phyloP scores from a whole-genome alignment of 2,113 vertebrate species.

The Alouatta palliata region DNA sequence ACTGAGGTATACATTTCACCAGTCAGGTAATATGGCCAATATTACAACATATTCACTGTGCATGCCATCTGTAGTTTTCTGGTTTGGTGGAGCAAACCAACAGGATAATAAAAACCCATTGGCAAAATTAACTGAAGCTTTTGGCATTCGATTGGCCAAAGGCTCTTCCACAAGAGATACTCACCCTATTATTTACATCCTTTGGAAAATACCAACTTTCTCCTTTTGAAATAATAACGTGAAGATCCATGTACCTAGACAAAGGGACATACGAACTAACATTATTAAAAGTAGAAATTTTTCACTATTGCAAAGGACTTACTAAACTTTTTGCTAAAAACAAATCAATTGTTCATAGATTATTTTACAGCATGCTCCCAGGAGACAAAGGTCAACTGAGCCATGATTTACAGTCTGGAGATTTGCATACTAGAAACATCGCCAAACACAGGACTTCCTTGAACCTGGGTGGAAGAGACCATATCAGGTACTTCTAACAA shows the following conservation, averaged over 20 bases:
- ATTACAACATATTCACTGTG: neutral
- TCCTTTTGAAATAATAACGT: neutral
- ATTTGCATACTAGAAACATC: neutral
- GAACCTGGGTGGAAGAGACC: neutral
- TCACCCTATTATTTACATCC: neutral
- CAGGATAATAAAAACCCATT: neutral
- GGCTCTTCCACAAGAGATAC: neutral
- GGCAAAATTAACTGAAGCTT: neutral
- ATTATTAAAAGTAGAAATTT: neutral
- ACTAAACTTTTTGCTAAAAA: neutral
- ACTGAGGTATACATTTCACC: no score
- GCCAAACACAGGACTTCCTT: neutral
- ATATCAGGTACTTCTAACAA: neutral
- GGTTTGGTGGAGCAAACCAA: neutral
- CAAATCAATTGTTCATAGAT: neutral
- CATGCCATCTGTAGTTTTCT: neutral
- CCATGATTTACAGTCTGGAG: neutral
- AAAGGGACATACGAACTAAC: neutral
- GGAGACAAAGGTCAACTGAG: neutral
- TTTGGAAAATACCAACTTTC: neutral
- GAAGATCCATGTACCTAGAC: neutral
- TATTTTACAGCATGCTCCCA: neutral
- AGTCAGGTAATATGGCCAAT: neutral
- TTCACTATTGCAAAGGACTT: neutral
- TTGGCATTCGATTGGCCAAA: neutral